Conservation (phyloP, 2,888 invertebrate genomes). For the Brachyptera putata region DNA sequence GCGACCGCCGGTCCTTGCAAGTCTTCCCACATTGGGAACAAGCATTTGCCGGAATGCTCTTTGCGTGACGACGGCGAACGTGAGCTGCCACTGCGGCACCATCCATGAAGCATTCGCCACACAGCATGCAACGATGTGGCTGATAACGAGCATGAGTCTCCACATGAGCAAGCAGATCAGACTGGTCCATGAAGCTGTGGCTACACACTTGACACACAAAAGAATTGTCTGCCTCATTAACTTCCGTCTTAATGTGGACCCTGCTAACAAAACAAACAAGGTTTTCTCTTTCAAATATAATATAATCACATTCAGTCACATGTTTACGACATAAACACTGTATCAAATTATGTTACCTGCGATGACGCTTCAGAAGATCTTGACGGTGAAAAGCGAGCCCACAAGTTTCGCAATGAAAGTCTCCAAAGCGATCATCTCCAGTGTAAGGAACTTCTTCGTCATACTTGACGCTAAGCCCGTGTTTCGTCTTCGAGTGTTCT, state of each 20-base stretch:
- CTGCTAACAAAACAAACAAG: conserved; percentile 21
- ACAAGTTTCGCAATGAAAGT: conserved; percentile 61
- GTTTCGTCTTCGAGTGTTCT: conserved; percentile 58
- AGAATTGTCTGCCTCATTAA: conserved; percentile 39
- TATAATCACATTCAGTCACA: not conserved
- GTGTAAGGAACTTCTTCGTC: conserved; percentile 46
- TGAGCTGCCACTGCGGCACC: conserved; percentile 61
- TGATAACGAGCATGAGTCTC: conserved; percentile 63
- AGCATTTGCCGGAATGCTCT: conserved; percentile 59
- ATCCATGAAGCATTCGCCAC: conserved; percentile 60
- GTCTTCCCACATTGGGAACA: conserved; percentile 63
- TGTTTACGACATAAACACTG: no score
- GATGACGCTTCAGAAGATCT: conserved; percentile 68
- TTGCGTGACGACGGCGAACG: conserved; percentile 55
- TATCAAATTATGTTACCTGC: conserved; percentile 50
- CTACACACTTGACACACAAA: conserved; percentile 78
- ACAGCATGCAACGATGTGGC: conserved; percentile 56
- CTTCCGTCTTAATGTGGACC: conserved; percentile 29
- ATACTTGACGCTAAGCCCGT: conserved; percentile 43
- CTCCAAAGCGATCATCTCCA: conserved; percentile 44
- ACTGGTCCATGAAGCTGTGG: conserved; percentile 54
- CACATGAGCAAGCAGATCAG: conserved; percentile 60
- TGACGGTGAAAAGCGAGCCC: conserved; percentile 74
- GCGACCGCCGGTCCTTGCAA: conserved; percentile 62
- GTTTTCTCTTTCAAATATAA: not conserved